A percentile compares a stretch with the other conserved stretches of the same genome.
phyloP scores from a whole-genome alignment of 2,113 vertebrate species.

The Phaetusa simplex region DNA sequence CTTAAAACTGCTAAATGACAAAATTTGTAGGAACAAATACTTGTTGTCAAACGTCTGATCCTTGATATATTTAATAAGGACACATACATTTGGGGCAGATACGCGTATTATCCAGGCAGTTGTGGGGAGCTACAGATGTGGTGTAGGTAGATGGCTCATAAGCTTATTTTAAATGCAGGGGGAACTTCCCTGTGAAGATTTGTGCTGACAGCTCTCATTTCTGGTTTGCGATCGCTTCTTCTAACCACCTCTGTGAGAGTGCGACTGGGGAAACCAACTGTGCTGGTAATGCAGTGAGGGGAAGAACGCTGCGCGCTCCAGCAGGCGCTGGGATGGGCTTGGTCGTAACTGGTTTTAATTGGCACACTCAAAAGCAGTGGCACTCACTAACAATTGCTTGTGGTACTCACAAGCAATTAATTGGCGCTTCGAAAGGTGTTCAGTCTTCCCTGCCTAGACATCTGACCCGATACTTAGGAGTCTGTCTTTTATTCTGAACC shows the following conservation, averaged over 20 bases:
- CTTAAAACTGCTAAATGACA: background rate
- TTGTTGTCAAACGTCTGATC: background rate
- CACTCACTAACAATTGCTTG: background rate
- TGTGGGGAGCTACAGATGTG: background rate
- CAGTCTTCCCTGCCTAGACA: background rate
- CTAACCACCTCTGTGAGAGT: background rate
- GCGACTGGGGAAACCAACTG: background rate
- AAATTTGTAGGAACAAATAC: background rate
- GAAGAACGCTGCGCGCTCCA: fast-evolving
- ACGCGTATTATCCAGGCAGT: fast-evolving
- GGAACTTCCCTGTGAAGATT: background rate
- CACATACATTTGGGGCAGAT: background rate
- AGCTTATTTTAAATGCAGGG: background rate
- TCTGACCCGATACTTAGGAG: background rate
- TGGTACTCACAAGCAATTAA: background rate
- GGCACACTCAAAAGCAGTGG: background rate
- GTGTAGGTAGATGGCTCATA: background rate
- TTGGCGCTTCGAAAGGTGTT: background rate
- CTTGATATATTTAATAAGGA: background rate
- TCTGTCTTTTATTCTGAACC: background rate
- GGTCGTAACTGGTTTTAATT: background rate
- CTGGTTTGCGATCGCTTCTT: background rate
- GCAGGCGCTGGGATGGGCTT: background rate
- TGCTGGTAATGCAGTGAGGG: background rate
- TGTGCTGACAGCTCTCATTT: background rate